Base-by-base conservation (phyloP, 2,888 invertebrate genomes). In the Conus canariensis region DNA sequence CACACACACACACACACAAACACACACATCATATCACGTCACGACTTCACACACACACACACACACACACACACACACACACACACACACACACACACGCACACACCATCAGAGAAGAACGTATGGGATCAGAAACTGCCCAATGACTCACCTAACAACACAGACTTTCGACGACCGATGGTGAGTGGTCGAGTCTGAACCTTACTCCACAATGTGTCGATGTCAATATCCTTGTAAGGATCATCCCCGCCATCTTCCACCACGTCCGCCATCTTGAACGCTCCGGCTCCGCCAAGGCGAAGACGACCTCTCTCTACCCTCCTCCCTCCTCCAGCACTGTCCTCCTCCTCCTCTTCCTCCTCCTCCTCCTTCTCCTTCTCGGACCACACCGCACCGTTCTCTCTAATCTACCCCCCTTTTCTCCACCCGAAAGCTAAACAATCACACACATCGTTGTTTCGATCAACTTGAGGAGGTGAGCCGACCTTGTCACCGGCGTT, bases 231-330 rank as follows among this genome's bases (percentile, higher is more conserved):
- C 16, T 45, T 16, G n/a, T 58, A 83, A 7, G 22, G 45, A 56
- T 83, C 83, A n/a, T 82, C 82, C 22, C 3, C 22, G 8, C 6
- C 56, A 56, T 83, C 83, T 9, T 14, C 58, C 19, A 8, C 58
- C 22, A 56, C 10, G 58, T 56, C 83, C 56, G 83, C 83, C 83
- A 83, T 83, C 56, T 83, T 83, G 56, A 77, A 77, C n/a, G 25
- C 30, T 30, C 30, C 10, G 10, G 10, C 64, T 16, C 10, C 64
- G 64, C 12, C 16, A 64, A 10, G 64, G 16, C 77, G 9, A 30
- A 30, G 30, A 58, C 56, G 14, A 58, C 83, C 16, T 64, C 60
- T 64, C 60, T 64, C 60, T 64, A 14, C 10, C 19, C 83, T 22
- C n/a, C 58, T 58, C 58, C 56, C 56, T 56, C 83, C 56, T 83